Base-by-base conservation (phyloP, 2,797 vertebrate species). In the Myotis daubentonii region DNA sequence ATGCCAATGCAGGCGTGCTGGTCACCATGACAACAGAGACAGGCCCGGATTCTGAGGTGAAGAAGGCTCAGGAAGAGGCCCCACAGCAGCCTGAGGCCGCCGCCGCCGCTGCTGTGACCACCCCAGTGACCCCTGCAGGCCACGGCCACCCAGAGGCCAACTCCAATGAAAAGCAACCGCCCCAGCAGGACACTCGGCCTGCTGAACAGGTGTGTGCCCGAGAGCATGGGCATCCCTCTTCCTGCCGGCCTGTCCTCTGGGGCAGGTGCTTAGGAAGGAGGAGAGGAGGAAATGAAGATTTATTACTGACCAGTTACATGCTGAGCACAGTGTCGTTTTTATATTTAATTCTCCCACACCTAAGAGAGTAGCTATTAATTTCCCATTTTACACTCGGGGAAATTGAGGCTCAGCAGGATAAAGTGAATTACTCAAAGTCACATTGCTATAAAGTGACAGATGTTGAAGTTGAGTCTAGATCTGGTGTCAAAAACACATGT, bases 1-100 rank as follows among this genome's bases (percentile, higher is more conserved):
- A 97, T 95, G 94, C 96, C 97, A 96, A 97, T 98, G 98, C 97
- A 97, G 98, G 98, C 97, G 98, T 98, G 98, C 96, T 98, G 96
- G 98, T 97, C 97, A 98, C 97, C 98, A 98, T 99, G 98, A 98
- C 98, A 72, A 99, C 98, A 89, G 98, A 99, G 97, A 98, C 98
- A 5, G 98, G 98, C 96, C 98, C 98, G 0, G 98, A 98, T 96
- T 98, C 96, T 6, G 98, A 98, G 97, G 98, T 98, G 98, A 99
- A 98, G 97, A 98, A 98, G 96, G 83, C 97, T 2, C 98, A 98
- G 95, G 97, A 98, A 95, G 98, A 99, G 96, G 98, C 98, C 98
- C 98, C 97, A 95, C 98, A 97, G 91, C 97, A 95, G 80, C 96
- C 96, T 0, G 97, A 97, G 92, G 97, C 96, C 0, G 93, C 96